Percentiles rank a stretch among this genome's conserved stretches.
phyloP scores from a whole-genome alignment of 2,797 vertebrate genomes.

The Rhinophrynus dorsalis region DNA sequence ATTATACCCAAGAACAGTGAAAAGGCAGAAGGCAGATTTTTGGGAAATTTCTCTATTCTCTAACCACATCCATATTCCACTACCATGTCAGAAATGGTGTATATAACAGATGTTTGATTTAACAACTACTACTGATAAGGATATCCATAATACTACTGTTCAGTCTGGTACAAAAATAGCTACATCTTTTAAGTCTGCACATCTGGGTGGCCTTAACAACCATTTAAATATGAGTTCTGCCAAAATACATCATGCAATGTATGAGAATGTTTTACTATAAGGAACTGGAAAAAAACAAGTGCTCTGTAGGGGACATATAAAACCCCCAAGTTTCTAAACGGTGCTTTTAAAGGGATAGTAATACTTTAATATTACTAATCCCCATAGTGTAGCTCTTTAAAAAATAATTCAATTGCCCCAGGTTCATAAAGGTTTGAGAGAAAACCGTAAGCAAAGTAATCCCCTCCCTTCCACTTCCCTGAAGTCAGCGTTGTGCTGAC shows the following conservation, averaged over 20 bases:
- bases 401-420: too few relatives aligned
- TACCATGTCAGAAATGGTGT: not conserved
- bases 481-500: too few relatives aligned
- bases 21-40: not conserved
- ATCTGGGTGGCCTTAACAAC: conserved; percentile 11
- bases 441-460: too few relatives aligned
- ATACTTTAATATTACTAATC: too few relatives aligned
- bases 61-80: not conserved
- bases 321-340: too few relatives aligned
- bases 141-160: not conserved
- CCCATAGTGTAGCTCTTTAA: too few relatives aligned
- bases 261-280: too few relatives aligned
- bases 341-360: too few relatives aligned
- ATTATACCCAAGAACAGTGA: not conserved
- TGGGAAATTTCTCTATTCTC: not conserved
- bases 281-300: too few relatives aligned
- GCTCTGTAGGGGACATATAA: too few relatives aligned
- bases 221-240: not conserved
- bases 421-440: too few relatives aligned
- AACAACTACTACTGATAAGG: conserved; percentile 1
- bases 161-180: not conserved
- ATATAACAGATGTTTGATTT: conserved; percentile 9
- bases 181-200: not conserved
- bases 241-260: not conserved
- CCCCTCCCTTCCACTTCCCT: too few relatives aligned